Evolutionary conservation across 2,888 invertebrate genomes (phyloP).

Genomic region (Cryptus viduatorius): DNA sequence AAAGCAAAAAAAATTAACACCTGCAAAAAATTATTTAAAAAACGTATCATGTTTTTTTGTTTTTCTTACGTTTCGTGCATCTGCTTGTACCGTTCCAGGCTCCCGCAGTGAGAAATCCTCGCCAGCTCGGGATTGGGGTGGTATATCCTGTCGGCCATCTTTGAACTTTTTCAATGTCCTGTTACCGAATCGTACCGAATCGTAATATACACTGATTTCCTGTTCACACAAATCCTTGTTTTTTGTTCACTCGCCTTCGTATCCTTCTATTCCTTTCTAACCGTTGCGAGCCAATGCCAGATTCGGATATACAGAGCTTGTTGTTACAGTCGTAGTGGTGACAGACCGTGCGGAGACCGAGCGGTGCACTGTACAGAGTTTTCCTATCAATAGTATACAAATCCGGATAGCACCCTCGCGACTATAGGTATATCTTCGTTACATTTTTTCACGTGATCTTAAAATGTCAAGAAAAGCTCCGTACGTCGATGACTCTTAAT

Average conservation of each 20-base stretch:
- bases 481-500: not conserved
- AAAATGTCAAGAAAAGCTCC: slow-evolving; percentile 18
- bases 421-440: slow-evolving; percentile 2
- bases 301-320: not conserved
- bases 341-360: not conserved
- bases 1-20: not conserved
- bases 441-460: not conserved
- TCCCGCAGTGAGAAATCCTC: slow-evolving; percentile 88
- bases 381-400: not conserved
- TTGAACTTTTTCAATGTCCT: slow-evolving; percentile 58
- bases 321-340: not conserved
- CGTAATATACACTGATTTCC: slow-evolving; percentile 8
- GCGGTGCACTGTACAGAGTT: not conserved
- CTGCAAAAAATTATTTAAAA: not conserved
- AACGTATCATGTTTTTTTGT: not conserved
- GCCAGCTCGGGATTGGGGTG: slow-evolving; percentile 87
- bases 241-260: not conserved
- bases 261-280: not conserved
- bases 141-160: slow-evolving; percentile 86
- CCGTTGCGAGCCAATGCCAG: not conserved
- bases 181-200: not conserved
- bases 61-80: slow-evolving; percentile 90
- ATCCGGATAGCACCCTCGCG: not conserved
- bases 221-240: slow-evolving; percentile 19
- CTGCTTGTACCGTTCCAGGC: slow-evolving; percentile 91